A percentile compares a stretch with the other conserved stretches of the same genome.
phyloP scores from a whole-genome alignment of 2,888 invertebrate genomes.

The Trachelus stipa region DNA sequence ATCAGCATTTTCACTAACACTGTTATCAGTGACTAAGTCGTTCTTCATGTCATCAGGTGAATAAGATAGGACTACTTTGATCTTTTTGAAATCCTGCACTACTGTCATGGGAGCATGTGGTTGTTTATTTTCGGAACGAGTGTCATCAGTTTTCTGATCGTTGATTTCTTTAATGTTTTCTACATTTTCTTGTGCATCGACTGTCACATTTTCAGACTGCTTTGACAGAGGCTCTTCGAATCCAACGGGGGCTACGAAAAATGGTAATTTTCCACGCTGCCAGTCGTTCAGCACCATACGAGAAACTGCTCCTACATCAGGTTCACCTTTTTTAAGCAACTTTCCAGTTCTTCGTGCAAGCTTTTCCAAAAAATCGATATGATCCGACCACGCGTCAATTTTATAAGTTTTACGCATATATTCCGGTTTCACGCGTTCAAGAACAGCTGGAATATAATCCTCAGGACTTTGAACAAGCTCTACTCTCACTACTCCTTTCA shows the following conservation, averaged over 20 bases:
- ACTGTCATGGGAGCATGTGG: constrained; percentile 69
- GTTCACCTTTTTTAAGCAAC: constrained; percentile 96
- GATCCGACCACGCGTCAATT: constrained; percentile 82
- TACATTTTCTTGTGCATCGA: constrained; percentile 53
- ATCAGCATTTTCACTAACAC: constrained; percentile 13
- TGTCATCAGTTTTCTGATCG: constrained; percentile 23
- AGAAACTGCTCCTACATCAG: constrained; percentile 88
- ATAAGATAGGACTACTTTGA: constrained; percentile 79
- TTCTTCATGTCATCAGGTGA: constrained; percentile 71
- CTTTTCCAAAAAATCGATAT: constrained; percentile 92
- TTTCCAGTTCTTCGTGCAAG: constrained; percentile 89
- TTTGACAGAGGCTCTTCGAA: constrained; percentile 75
- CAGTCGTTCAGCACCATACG: constrained; percentile 98
- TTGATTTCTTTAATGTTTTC: constrained; percentile 5
- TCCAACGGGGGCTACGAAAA: constrained; percentile 89
- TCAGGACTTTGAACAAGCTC: constrained; percentile 95
- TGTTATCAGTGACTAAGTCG: constrained; percentile 25
- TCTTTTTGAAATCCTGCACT: constrained; percentile 86
- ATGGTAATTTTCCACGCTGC: constrained; percentile 97
- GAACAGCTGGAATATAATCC: constrained; percentile 89
- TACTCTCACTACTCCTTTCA: constrained; percentile 97
- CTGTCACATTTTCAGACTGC: constrained; percentile 29
- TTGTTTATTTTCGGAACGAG: constrained; percentile 42
- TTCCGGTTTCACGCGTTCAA: constrained; percentile 88
- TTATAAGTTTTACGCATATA: constrained; percentile 93